A percentile compares a stretch with the other conserved stretches of the same genome.
These are phyloP conservation scores for Thalpophila matura DNA, from an alignment of 2,888 invertebrate species.

Conservation along the genomic window DNA sequence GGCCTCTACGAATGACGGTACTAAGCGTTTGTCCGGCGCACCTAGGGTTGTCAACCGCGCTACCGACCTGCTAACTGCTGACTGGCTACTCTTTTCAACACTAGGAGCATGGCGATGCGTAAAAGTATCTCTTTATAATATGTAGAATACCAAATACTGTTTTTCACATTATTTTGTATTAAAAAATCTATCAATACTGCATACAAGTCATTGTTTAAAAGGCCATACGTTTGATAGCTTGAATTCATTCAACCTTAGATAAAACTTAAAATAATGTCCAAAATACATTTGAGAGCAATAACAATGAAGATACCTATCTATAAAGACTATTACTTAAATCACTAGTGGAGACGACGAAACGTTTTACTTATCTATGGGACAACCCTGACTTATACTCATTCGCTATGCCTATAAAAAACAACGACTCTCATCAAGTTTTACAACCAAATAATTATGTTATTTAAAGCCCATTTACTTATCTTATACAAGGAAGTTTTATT, in stretches of 20 bases:
- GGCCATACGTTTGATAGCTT: background rate
- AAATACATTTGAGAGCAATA: constrained; percentile 41
- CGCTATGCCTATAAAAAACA: constrained; percentile 49
- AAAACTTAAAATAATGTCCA: constrained; percentile 9
- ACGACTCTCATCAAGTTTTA: constrained; percentile 58
- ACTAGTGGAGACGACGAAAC: background rate
- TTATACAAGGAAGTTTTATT: constrained; percentile 37
- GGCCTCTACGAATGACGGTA: no score
- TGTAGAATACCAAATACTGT: no score
- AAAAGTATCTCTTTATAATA: no score
- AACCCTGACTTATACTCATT: constrained; percentile 22
- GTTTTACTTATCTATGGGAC: constrained; percentile 24
- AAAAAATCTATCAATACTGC: no score
- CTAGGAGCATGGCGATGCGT: no score
- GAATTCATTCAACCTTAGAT: background rate
- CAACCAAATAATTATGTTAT: constrained; percentile 52
- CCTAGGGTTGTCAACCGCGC: no score
- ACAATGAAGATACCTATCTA: constrained; percentile 35
- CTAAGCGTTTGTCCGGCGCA: no score
- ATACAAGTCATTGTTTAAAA: no score
- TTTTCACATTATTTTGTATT: no score
- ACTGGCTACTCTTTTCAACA: no score
- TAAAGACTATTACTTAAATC: constrained; percentile 27
- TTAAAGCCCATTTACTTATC: constrained; percentile 48
- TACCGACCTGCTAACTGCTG: no score